A percentile compares a stretch with the other conserved stretches of the same genome.
Evolutionary conservation across 1,140 invertebrate genomes (phyloP).

Genomic region (Papilio xuthus): DNA sequence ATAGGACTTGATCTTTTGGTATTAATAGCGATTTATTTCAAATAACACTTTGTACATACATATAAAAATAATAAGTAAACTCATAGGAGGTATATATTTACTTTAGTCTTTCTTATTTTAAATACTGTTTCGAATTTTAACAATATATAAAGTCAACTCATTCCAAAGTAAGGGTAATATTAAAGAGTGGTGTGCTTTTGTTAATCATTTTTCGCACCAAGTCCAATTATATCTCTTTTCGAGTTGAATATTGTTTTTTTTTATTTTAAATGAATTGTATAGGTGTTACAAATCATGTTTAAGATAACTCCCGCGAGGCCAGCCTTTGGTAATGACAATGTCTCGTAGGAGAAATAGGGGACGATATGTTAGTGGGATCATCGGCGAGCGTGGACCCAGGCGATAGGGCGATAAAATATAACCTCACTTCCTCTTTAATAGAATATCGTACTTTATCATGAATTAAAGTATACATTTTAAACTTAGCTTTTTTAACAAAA

Average conservation of each 20-base stretch:
- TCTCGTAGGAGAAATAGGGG: conserved; percentile 29
- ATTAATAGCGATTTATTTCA: too few species aligned
- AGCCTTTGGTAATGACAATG: conserved; percentile 15
- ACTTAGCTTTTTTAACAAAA: neutral
- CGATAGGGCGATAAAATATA: conserved; percentile 34
- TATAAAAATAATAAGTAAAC: too few species aligned
- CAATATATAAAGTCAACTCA: too few species aligned
- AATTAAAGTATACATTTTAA: neutral
- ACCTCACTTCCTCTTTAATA: conserved; percentile 23
- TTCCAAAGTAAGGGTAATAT: too few species aligned
- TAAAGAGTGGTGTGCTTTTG: too few species aligned
- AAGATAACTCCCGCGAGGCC: conserved; percentile 16
- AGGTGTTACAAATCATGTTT: neutral
- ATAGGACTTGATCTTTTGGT: too few species aligned
- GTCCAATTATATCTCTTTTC: neutral
- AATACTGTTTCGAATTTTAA: too few species aligned
- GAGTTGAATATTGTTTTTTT: neutral
- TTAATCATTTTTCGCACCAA: neutral
- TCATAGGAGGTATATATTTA: too few species aligned
- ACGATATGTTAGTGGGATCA: conserved; percentile 33
- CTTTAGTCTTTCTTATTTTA: too few species aligned
- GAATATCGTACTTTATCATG: conserved; percentile 10
- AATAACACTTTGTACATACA: too few species aligned
- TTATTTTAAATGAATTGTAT: neutral
- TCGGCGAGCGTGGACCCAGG: conserved; percentile 23